These are phyloP conservation scores for Bovichtus variegatus DNA, from an alignment of 2,797 vertebrate genomes.

Conservation along the genomic window DNA sequence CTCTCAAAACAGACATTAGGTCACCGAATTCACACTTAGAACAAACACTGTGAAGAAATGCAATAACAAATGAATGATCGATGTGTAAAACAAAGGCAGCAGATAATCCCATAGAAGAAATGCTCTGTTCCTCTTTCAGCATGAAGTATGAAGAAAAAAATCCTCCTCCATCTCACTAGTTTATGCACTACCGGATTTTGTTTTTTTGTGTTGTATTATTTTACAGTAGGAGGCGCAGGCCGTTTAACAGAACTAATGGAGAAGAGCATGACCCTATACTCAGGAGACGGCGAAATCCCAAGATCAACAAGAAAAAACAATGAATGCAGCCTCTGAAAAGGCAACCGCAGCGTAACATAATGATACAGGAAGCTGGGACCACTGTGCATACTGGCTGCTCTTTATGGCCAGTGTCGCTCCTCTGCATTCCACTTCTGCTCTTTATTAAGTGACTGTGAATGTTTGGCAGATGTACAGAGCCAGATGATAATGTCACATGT, in stretches of 20 bases:
- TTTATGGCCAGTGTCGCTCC: conserved; percentile 26
- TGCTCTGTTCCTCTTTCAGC: not conserved
- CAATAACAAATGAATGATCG: conserved; percentile 34
- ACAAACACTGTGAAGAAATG: conserved; percentile 10
- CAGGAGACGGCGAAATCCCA: conserved; percentile 48
- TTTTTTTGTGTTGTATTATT: conserved; percentile 3
- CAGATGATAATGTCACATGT: not conserved
- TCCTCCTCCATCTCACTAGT: conserved; percentile 17
- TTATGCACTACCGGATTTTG: conserved; percentile 5
- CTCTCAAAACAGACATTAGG: conserved; percentile 39
- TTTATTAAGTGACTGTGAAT: conserved; percentile 31
- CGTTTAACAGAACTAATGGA: conserved; percentile 66
- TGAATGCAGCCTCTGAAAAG: conserved; percentile 62
- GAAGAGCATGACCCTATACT: conserved; percentile 62
- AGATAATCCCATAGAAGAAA: conserved; percentile 1
- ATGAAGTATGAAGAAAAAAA: not conserved
- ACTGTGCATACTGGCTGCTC: conserved; percentile 25
- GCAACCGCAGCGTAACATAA: conserved; percentile 61
- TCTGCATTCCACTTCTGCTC: conserved; percentile 6
- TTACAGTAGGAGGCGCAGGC: conserved; percentile 34
- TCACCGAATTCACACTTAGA: conserved; percentile 38
- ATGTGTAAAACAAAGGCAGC: conserved; percentile 22
- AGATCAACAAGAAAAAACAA: conserved; percentile 79
- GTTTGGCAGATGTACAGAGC: conserved; percentile 25
- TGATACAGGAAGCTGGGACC: conserved; percentile 48